Evolutionary conservation across 2,888 invertebrate species (phyloP).

Genomic region (Orthosia gracilis): DNA sequence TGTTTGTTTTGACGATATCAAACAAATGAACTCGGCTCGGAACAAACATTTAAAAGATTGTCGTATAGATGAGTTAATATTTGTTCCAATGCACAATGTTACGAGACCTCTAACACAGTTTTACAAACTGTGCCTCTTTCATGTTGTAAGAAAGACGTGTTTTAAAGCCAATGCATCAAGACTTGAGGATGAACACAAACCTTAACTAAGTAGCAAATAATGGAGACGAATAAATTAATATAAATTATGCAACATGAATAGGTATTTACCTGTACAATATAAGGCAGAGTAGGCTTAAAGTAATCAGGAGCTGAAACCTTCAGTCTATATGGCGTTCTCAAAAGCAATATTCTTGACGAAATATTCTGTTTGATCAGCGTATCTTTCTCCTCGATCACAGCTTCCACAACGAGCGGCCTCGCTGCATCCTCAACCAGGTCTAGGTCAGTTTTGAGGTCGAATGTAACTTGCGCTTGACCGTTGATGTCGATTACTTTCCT

Average conservation of each 20-base stretch:
- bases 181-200: neutral
- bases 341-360: slow-evolving; percentile 92
- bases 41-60: slow-evolving; percentile 30
- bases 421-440: slow-evolving; percentile 95
- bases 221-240: too few relatives aligned
- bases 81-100: slow-evolving; percentile 4
- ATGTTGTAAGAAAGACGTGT: neutral
- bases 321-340: slow-evolving; percentile 90
- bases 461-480: slow-evolving; percentile 93
- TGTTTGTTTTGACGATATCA: slow-evolving; percentile 12
- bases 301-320: slow-evolving; percentile 96
- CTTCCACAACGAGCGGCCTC: slow-evolving; percentile 96
- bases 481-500: slow-evolving; percentile 94
- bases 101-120: neutral
- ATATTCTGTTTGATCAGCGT: slow-evolving; percentile 96
- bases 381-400: slow-evolving; percentile 97
- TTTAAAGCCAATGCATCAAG: neutral
- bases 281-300: slow-evolving; percentile 97
- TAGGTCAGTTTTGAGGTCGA: slow-evolving; percentile 94
- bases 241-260: neutral
- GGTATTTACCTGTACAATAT: slow-evolving; percentile 92
- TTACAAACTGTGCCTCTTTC: neutral
- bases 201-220: neutral
- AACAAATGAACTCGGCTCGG: slow-evolving; percentile 17
- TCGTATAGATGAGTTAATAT: slow-evolving; percentile 3